phyloP scores from a whole-genome alignment of 2,113 vertebrate species.

The Corythaeola cristata region DNA sequence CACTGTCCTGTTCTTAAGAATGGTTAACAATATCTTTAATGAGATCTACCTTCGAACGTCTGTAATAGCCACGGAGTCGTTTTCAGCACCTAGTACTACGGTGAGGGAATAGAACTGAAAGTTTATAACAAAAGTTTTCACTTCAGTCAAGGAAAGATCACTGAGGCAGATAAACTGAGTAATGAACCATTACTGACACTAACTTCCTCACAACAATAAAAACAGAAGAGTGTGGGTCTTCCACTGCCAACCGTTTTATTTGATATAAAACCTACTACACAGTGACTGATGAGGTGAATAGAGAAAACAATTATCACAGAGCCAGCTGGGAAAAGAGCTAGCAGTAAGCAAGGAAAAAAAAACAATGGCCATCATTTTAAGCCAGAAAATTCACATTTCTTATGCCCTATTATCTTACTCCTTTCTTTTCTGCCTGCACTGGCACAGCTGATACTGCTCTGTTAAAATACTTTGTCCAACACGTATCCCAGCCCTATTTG shows the following conservation, averaged over 20 bases:
- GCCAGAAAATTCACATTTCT: conserved; percentile 24
- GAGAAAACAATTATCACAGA: conserved; percentile 48
- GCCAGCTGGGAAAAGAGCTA: conserved; percentile 8
- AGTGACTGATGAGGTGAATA: conserved; percentile 24
- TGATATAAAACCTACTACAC: background rate
- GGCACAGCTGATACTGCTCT: background rate
- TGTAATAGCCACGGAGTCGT: background rate
- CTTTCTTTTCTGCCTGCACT: background rate
- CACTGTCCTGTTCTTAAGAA: background rate
- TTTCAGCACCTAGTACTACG: background rate
- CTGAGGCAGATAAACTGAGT: conserved; percentile 14
- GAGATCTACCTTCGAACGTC: conserved; percentile 23
- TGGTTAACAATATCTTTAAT: background rate
- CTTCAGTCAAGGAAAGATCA: conserved; percentile 16
- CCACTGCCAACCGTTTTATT: conserved; percentile 24
- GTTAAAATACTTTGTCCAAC: background rate
- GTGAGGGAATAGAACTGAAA: conserved; percentile 26
- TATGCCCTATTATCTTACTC: background rate
- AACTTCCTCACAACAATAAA: conserved; percentile 50
- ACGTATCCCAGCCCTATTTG: background rate
- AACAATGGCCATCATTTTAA: background rate
- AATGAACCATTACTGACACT: conserved; percentile 44
- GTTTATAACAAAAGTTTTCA: conserved; percentile 34
- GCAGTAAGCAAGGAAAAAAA: background rate
- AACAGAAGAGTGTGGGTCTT: background rate